Evolutionary conservation across 2,797 vertebrate species (phyloP).

Genomic region (Trematomus bernacchii): DNA sequence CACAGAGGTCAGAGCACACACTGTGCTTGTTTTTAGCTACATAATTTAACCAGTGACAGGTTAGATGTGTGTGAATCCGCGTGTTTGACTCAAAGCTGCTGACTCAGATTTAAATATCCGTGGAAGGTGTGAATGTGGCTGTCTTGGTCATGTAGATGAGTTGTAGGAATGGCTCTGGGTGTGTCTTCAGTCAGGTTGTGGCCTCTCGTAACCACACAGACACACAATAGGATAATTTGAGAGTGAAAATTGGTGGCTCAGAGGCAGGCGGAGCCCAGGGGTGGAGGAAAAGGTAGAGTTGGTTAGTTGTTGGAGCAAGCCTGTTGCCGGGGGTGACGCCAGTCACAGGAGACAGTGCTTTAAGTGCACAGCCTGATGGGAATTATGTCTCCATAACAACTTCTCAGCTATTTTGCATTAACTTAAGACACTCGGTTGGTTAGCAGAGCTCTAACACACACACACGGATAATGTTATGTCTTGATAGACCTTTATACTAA

Average conservation of each 20-base stretch:
- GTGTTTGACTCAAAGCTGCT: slow-evolving; percentile 35
- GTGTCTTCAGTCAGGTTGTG: slow-evolving; percentile 61
- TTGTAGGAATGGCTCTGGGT: slow-evolving; percentile 51
- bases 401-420: slow-evolving; percentile 77
- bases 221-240: slow-evolving; percentile 70
- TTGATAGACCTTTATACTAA: slow-evolving; percentile 35
- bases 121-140: slow-evolving; percentile 59
- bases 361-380: slow-evolving; percentile 78
- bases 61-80: not conserved
- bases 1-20: slow-evolving; percentile 11
- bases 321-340: slow-evolving; percentile 79
- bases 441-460: slow-evolving; percentile 39
- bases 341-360: slow-evolving; percentile 76
- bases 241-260: slow-evolving; percentile 75
- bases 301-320: slow-evolving; percentile 76
- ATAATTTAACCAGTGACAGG: not conserved
- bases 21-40: slow-evolving; percentile 1
- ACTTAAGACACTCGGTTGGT: slow-evolving; percentile 59
- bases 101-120: slow-evolving; percentile 60
- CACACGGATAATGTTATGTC: slow-evolving; percentile 45
- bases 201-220: slow-evolving; percentile 45
- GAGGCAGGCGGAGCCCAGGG: slow-evolving; percentile 65
- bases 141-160: slow-evolving; percentile 67
- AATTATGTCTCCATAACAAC: slow-evolving; percentile 86
- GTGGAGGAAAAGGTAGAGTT: slow-evolving; percentile 71